phyloP scores from a whole-genome alignment of 2,113 vertebrate genomes.

The Hoplias malabaricus region DNA sequence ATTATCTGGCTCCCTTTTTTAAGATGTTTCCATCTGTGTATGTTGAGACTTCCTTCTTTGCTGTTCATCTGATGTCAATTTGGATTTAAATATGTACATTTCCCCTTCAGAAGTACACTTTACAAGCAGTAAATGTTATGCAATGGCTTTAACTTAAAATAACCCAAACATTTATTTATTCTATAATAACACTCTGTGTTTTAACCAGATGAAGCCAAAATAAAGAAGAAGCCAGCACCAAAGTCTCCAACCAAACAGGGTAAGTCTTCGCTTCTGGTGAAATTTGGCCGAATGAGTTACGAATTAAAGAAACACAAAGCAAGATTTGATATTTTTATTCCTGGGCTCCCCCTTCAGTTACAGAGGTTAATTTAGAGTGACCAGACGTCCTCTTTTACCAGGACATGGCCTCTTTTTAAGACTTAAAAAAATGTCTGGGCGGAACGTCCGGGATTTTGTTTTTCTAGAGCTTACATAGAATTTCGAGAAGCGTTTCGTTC shows the following conservation, averaged over 20 bases:
- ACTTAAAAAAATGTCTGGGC: too few species aligned
- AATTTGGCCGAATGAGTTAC: neutral
- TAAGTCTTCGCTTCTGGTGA: conserved; percentile 56
- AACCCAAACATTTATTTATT: neutral
- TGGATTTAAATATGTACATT: neutral
- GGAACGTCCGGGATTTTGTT: too few species aligned
- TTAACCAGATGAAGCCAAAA: conserved; percentile 88
- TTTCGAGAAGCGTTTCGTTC: too few species aligned
- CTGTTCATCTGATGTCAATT: neutral
- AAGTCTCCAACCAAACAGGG: conserved; percentile 93
- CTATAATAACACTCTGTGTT: conserved; percentile 5
- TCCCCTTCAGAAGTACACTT: neutral
- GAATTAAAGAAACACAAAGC: too few species aligned
- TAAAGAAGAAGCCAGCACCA: conserved; percentile 88
- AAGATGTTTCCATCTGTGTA: neutral
- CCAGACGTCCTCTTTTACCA: too few species aligned
- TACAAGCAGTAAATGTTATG: neutral
- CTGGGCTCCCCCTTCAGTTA: too few species aligned
- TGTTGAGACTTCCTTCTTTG: neutral
- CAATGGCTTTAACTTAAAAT: neutral
- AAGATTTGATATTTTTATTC: too few species aligned
- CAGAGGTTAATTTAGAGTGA: too few species aligned
- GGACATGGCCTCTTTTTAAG: too few species aligned
- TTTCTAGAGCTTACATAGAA: too few species aligned
- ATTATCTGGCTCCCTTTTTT: neutral